Percentiles rank a stretch among this genome's conserved stretches.
Evolutionary conservation across 2,113 vertebrate species (phyloP).

Genomic region (Nanorana parkeri): DNA sequence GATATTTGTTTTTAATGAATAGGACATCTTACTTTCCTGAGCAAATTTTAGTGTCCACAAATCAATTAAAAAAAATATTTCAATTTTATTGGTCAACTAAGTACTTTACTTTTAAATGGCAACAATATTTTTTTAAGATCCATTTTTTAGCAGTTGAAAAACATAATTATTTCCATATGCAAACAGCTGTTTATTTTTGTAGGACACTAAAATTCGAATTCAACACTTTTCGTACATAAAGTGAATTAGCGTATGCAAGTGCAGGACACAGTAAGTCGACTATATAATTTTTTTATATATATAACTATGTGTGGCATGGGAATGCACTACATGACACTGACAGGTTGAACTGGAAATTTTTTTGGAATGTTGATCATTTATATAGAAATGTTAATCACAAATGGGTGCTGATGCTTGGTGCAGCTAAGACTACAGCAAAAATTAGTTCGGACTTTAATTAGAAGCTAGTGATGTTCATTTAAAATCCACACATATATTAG

Average conservation of each 20-base stretch:
- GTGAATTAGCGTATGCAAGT: constrained; percentile 74
- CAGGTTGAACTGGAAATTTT: constrained; percentile 77
- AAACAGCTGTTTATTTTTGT: constrained; percentile 64
- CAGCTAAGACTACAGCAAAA: constrained; percentile 81
- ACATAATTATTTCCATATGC: constrained; percentile 57
- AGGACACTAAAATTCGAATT: constrained; percentile 81
- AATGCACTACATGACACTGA: constrained; percentile 82
- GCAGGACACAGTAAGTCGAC: constrained; percentile 75
- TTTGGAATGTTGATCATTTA: constrained; percentile 87
- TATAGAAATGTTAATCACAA: constrained; percentile 92
- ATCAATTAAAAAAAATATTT: constrained; percentile 70
- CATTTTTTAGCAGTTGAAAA: constrained; percentile 60
- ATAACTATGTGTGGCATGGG: constrained; percentile 82
- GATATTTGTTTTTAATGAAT: constrained; percentile 85
- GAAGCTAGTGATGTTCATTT: constrained; percentile 73
- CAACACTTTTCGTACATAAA: constrained; percentile 68
- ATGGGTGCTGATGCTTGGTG: constrained; percentile 89
- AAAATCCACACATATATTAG: constrained; percentile 75
- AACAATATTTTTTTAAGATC: constrained; percentile 54
- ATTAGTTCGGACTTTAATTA: constrained; percentile 75
- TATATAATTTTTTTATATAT: constrained; percentile 74
- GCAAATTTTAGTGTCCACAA: constrained; percentile 93
- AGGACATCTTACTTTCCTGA: constrained; percentile 90
- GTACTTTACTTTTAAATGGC: constrained; percentile 64
- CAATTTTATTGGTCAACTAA: constrained; percentile 66